These are phyloP conservation scores for Pseudocheirus occidentalis DNA, from an alignment of 2,797 vertebrate species.

Conservation along the genomic window DNA sequence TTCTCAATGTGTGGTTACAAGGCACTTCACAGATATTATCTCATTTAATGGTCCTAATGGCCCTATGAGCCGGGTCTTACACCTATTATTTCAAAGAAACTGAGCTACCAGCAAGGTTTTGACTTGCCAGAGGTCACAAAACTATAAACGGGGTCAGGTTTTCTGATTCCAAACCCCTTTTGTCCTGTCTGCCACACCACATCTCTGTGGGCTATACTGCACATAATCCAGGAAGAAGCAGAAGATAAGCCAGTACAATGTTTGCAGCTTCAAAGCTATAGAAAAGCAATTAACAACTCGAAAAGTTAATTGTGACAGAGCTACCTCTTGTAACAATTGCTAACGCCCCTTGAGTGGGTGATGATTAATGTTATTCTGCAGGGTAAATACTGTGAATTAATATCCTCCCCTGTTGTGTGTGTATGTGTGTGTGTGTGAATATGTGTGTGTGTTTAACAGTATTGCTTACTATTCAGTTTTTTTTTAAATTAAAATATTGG, in stretches of 20 bases:
- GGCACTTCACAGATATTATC: not conserved
- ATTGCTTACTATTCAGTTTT: not conserved
- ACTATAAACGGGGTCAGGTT: not conserved
- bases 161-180: not conserved
- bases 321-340: conserved; percentile 12
- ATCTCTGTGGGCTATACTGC: conserved; percentile 32
- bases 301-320: conserved; percentile 28
- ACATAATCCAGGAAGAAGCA: not conserved
- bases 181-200: not conserved
- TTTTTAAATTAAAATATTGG: conserved; percentile 57
- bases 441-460: conserved; percentile 3
- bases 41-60: not conserved
- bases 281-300: conserved; percentile 56
- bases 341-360: conserved; percentile 19
- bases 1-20: not conserved
- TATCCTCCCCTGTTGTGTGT: not conserved
- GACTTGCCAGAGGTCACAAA: not conserved
- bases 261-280: conserved; percentile 55
- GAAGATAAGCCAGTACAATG: conserved; percentile 34
- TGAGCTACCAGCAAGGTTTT: not conserved
- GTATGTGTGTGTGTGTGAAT: not conserved
- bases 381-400: conserved; percentile 45
- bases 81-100: not conserved
- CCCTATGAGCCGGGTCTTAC: not conserved
- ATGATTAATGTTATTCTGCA: conserved; percentile 41